phyloP scores from a whole-genome alignment of 1,140 invertebrate genomes.

The Piezodorus guildinii region DNA sequence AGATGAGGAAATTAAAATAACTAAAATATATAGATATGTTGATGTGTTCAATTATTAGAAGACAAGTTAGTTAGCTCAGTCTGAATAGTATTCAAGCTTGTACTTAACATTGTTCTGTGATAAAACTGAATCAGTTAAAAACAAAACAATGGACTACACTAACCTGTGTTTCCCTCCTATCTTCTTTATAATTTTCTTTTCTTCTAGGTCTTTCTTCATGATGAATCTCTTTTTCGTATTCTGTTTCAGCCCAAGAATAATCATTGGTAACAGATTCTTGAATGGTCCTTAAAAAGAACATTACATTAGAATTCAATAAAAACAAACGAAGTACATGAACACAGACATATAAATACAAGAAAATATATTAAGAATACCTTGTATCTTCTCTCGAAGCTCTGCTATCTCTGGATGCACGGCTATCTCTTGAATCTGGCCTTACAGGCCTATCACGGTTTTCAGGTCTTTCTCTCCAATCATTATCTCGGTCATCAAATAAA shows the following conservation, averaged over 20 bases:
- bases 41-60: too few relatives aligned
- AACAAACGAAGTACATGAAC: too few relatives aligned
- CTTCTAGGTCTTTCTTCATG: constrained; percentile 21
- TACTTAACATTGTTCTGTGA: too few relatives aligned
- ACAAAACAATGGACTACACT: not conserved
- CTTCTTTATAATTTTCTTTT: constrained; percentile 21
- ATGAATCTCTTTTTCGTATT: constrained; percentile 20
- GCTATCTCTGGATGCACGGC: constrained; percentile 37
- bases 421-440: constrained; percentile 42
- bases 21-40: too few relatives aligned
- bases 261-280: constrained; percentile 15
- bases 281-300: constrained; percentile 16
- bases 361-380: constrained; percentile 6
- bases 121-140: too few relatives aligned
- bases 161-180: constrained; percentile 15
- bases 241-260: constrained; percentile 20
- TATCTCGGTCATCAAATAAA: constrained; percentile 1
- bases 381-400: constrained; percentile 34
- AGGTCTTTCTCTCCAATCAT: not conserved
- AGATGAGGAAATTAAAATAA: too few relatives aligned
- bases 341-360: too few relatives aligned
- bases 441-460: constrained; percentile 34
- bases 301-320: not conserved
- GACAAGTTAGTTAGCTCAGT: too few relatives aligned
- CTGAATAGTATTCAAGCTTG: too few relatives aligned